Percentiles rank a stretch among this genome's conserved stretches.
Evolutionary conservation across 2,888 invertebrate species (phyloP).

Genomic region (Stramonita haemastoma): DNA sequence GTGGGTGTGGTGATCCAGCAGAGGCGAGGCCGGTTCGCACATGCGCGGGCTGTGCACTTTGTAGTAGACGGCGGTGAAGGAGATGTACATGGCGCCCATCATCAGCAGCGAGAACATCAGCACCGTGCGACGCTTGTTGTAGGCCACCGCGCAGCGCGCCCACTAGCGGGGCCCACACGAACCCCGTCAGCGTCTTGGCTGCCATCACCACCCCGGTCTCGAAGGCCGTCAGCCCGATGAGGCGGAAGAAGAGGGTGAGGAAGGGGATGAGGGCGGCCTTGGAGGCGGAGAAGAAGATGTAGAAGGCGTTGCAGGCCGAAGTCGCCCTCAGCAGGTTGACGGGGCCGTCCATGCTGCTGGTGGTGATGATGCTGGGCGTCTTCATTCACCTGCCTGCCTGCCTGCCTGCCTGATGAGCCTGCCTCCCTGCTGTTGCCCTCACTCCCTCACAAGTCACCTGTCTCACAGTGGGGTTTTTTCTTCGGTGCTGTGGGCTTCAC

Average conservation of each 20-base stretch:
- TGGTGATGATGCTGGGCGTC: neutral
- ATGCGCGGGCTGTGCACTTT: constrained; percentile 32
- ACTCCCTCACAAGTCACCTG: neutral
- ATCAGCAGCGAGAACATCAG: constrained; percentile 70
- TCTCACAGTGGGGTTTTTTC: neutral
- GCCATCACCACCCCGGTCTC: constrained; percentile 70
- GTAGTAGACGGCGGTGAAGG: constrained; percentile 62
- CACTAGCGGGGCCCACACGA: constrained; percentile 71
- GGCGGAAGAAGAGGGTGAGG: constrained; percentile 70
- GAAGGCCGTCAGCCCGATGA: constrained; percentile 69
- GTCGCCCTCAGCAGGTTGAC: constrained; percentile 67
- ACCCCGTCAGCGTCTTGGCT: constrained; percentile 65
- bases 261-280: constrained; percentile 73
- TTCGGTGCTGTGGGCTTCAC: neutral
- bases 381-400: neutral
- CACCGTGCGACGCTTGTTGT: constrained; percentile 65
- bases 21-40: neutral
- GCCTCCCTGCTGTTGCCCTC: too few relatives aligned
- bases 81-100: constrained; percentile 67
- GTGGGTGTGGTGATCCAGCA: neutral
- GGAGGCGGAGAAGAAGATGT: constrained; percentile 67
- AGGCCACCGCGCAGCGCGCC: constrained; percentile 69
- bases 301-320: constrained; percentile 67
- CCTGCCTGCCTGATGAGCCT: neutral
- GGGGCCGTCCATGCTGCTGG: constrained; percentile 43